These are phyloP conservation scores for Pocota personata DNA, from an alignment of 2,888 invertebrate genomes.

Conservation along the genomic window DNA sequence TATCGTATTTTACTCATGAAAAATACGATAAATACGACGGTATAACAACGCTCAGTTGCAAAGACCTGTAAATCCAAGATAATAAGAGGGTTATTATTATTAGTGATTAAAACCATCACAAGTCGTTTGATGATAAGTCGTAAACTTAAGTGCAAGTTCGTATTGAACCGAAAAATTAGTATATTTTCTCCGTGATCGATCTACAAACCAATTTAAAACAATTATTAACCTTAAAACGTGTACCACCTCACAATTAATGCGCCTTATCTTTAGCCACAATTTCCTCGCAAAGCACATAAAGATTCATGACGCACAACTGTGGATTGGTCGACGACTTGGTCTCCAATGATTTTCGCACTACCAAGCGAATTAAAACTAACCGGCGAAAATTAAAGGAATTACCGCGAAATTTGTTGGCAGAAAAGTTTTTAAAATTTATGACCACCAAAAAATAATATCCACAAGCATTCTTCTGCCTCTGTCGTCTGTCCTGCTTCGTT, in stretches of 20 bases:
- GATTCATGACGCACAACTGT: neutral
- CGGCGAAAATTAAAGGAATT: constrained; percentile 12
- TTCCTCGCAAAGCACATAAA: neutral
- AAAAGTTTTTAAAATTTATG: constrained; percentile 14
- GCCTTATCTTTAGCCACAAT: neutral
- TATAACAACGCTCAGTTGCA: too few relatives aligned
- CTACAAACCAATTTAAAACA: neutral
- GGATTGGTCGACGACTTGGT: neutral
- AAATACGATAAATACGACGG: too few relatives aligned
- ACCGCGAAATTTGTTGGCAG: neutral
- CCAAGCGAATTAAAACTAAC: constrained; percentile 25
- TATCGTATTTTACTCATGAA: too few relatives aligned
- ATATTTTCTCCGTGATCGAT: too few relatives aligned
- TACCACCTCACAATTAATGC: neutral
- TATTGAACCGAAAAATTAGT: too few relatives aligned
- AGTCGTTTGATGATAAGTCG: too few relatives aligned
- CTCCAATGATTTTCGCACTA: neutral
- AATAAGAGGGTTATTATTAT: too few relatives aligned
- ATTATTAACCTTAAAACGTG: constrained; percentile 3
- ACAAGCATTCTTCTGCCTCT: neutral
- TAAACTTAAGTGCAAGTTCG: too few relatives aligned
- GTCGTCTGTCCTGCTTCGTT: neutral
- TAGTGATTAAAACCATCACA: too few relatives aligned
- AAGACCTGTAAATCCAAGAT: too few relatives aligned
- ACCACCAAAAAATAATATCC: neutral